Conservation (phyloP, 2,113 vertebrate genomes). For the Pseudopipra pipra region DNA sequence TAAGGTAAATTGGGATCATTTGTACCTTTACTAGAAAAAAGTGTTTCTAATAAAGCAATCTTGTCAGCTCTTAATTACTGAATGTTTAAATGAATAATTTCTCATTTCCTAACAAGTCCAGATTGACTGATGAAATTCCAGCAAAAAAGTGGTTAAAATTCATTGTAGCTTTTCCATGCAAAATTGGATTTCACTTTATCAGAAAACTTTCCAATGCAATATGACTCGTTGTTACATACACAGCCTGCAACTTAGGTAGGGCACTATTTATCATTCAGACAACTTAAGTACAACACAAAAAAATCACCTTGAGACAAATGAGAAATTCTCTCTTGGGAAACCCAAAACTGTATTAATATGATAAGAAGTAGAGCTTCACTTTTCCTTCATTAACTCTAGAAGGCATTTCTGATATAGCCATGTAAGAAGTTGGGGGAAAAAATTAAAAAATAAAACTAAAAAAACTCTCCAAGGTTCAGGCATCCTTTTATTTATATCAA, state of each 20-base stretch:
- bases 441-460: neutral
- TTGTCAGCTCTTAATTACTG: neutral
- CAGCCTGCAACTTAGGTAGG: slow-evolving; percentile 62
- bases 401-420: slow-evolving; percentile 52
- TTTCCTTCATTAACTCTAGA: slow-evolving; percentile 69
- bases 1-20: neutral
- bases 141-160: slow-evolving; percentile 68
- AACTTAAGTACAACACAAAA: slow-evolving; percentile 69
- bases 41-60: neutral
- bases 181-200: slow-evolving; percentile 75
- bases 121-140: slow-evolving; percentile 57
- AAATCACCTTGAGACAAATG: slow-evolving; percentile 73
- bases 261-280: slow-evolving; percentile 78
- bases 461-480: slow-evolving; percentile 36
- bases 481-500: slow-evolving; percentile 55
- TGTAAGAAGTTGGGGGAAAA: neutral
- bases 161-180: slow-evolving; percentile 57
- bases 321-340: slow-evolving; percentile 68
- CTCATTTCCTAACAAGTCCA: slow-evolving; percentile 40
- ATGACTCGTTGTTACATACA: slow-evolving; percentile 65
- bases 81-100: neutral
- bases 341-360: slow-evolving; percentile 73
- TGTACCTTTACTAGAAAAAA: neutral
- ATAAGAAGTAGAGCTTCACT: slow-evolving; percentile 62
- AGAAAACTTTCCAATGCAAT: slow-evolving; percentile 71